Conservation (phyloP, 1,140 invertebrate genomes). For the Scaptomyza montana region DNA sequence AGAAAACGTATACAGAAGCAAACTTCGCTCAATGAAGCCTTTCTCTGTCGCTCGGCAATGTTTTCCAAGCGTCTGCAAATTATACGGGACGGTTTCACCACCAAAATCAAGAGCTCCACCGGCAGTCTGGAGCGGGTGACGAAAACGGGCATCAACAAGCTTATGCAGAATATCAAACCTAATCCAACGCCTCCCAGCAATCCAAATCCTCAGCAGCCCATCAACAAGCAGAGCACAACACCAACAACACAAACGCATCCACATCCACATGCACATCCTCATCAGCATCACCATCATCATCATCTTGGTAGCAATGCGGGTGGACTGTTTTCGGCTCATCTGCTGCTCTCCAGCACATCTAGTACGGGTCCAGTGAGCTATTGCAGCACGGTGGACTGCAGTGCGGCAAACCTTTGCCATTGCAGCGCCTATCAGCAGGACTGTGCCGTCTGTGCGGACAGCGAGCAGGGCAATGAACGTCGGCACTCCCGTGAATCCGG, state of each 20-base stretch:
- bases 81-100: constrained; percentile 92
- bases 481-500: constrained; percentile 91
- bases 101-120: constrained; percentile 91
- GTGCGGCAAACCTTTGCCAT: constrained; percentile 58
- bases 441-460: constrained; percentile 60
- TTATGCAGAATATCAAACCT: constrained; percentile 89
- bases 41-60: constrained; percentile 88
- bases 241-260: constrained; percentile 30
- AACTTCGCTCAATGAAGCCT: constrained; percentile 93
- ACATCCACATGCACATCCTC: constrained; percentile 51
- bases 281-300: constrained; percentile 68
- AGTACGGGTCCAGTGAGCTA: constrained; percentile 66
- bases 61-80: constrained; percentile 92
- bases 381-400: constrained; percentile 72
- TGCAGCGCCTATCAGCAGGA: constrained; percentile 78
- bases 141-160: constrained; percentile 89
- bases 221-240: constrained; percentile 24
- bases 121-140: constrained; percentile 92
- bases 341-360: constrained; percentile 13
- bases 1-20: constrained; percentile 94
- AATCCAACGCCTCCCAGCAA: constrained; percentile 72
- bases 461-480: constrained; percentile 51
- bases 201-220: constrained; percentile 14
- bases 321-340: constrained; percentile 11
- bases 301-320: constrained; percentile 26